Evolutionary conservation across 1,140 invertebrate genomes (phyloP), one percentile per base, ranked within the genome.

Genomic region (Calephelis virginiensis): DNA sequence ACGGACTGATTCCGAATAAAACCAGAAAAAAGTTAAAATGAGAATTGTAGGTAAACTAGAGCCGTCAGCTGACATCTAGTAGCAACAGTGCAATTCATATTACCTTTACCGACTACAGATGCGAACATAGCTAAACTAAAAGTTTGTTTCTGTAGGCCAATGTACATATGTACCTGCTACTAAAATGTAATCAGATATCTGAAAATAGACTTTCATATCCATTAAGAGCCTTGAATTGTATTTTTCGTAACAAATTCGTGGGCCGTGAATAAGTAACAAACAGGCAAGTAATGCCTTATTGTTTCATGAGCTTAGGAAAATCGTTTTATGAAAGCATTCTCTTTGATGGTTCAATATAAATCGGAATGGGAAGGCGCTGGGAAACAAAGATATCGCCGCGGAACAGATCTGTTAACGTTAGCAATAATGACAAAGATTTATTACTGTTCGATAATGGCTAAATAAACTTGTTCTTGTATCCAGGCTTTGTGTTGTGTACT

Each of bases 371-470:
- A 69, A 76, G 71, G 64, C 62, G 28, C 56, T 63, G 17, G 66
- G 61, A 70, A 59, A 67, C 56, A 76, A 75, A 68, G 71, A 67
- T 78, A 77, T 81, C 77, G 64, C 49, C 56, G 68, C 53, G 64
- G 59, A 76, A 71, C 72, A 81, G 80, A 79, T 80, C 77, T 77
- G 74, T 66, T 68, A 75, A 74, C 67, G 68, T 59, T 40, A 69
- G 72, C 72, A 76, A 75, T 75, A 80, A 77, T 78, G 82, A 80
- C 79, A 75, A 77, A 79, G 79, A 85, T 85, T 85, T 83, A 83
- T 85, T 82, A 83, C 76, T 68, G 61, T 63, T 68, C 80, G 64
- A 70, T 70, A 70, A 67, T 70, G 64, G 60, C 61, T 59, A 53
- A 61, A 67, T 78, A 81, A 77, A 76, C 78, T 81, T 78, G 78